These are phyloP conservation scores for Mythimna vitellina DNA, from an alignment of 2,888 invertebrate species.

Conservation along the genomic window DNA sequence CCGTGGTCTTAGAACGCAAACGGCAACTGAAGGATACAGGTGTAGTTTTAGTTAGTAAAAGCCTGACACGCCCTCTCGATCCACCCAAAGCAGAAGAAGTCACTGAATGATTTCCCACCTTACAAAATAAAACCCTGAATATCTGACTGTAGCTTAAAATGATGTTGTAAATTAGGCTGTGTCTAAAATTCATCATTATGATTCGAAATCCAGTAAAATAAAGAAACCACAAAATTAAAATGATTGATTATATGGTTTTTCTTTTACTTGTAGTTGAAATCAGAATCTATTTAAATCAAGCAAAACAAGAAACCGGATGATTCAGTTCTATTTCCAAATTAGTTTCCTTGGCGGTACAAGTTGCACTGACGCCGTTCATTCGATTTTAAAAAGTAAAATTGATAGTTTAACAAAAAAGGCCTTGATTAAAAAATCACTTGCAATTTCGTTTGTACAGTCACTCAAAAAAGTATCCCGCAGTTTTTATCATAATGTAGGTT, in stretches of 20 bases:
- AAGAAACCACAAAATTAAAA: background rate
- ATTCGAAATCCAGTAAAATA: background rate
- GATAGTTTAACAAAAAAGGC: conserved; percentile 66
- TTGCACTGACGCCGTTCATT: conserved; percentile 10
- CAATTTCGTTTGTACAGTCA: conserved; percentile 74
- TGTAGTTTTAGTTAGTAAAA: no score
- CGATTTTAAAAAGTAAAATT: conserved; percentile 58
- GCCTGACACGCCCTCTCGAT: no score
- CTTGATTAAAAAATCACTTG: conserved; percentile 76
- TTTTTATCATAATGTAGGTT: background rate
- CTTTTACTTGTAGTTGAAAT: background rate
- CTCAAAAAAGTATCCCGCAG: conserved; percentile 39
- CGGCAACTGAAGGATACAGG: no score
- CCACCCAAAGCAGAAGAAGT: no score
- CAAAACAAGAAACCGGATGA: conserved; percentile 15
- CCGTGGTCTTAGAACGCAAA: no score
- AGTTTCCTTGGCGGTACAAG: conserved; percentile 28
- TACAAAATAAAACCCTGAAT: no score
- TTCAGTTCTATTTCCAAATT: conserved; percentile 18
- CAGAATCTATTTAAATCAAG: background rate
- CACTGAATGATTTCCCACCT: no score
- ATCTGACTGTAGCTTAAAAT: no score
- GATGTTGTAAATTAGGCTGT: no score
- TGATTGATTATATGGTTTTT: background rate
- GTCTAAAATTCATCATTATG: background rate